phyloP scores from a whole-genome alignment of 2,888 invertebrate genomes.

The Idaea dimidiata region DNA sequence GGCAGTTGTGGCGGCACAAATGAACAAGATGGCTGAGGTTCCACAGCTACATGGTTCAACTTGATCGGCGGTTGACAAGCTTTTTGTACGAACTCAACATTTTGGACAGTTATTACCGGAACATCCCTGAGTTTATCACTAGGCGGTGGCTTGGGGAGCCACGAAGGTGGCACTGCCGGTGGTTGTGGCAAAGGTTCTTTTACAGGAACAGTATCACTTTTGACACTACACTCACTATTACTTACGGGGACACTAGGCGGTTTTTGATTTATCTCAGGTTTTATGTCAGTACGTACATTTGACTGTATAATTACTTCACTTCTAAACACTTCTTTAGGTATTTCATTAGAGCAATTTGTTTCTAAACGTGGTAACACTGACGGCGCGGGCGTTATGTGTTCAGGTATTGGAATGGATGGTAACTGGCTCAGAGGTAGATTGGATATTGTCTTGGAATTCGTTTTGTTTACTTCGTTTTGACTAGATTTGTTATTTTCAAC shows the following conservation, averaged over 20 bases:
- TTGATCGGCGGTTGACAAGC: slow-evolving; percentile 40
- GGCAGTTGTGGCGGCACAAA: slow-evolving; percentile 49
- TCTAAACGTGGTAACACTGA: slow-evolving; percentile 40
- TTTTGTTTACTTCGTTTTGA: slow-evolving; percentile 26
- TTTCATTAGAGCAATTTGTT: slow-evolving; percentile 26
- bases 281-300: slow-evolving; percentile 11
- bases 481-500: slow-evolving; percentile 19
- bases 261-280: slow-evolving; percentile 24
- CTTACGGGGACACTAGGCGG: slow-evolving; percentile 13
- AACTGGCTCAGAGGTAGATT: slow-evolving; percentile 58
- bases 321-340: slow-evolving; percentile 32
- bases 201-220: slow-evolving; percentile 31
- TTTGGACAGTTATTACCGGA: slow-evolving; percentile 63
- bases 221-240: slow-evolving; percentile 27
- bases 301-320: slow-evolving; percentile 25
- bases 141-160: slow-evolving; percentile 52
- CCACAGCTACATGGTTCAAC: slow-evolving; percentile 38
- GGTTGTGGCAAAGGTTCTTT: slow-evolving; percentile 54
- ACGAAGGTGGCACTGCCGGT: slow-evolving; percentile 69
- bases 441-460: slow-evolving; percentile 34
- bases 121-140: slow-evolving; percentile 42
- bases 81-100: slow-evolving; percentile 36
- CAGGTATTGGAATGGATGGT: slow-evolving; percentile 63
- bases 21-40: slow-evolving; percentile 70
- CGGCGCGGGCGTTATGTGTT: slow-evolving; percentile 39